These are phyloP conservation scores for Donacobius atricapilla DNA, from an alignment of 2,113 vertebrate genomes.

Conservation along the genomic window DNA sequence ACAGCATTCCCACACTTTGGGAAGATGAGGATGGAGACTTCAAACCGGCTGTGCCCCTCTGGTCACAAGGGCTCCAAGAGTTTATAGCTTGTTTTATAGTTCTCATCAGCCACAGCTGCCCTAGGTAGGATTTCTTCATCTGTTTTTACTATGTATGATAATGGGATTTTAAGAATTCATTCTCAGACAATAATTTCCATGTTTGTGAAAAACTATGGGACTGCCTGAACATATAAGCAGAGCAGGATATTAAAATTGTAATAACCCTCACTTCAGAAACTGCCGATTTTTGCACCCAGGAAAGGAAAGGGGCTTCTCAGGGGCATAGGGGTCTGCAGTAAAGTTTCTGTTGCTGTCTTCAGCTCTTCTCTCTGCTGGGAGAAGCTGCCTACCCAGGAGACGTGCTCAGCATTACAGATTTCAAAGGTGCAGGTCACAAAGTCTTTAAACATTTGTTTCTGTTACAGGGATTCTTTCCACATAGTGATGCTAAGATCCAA, in stretches of 20 bases:
- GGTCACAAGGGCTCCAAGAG: not conserved
- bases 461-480: not conserved
- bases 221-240: not conserved
- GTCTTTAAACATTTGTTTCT: not conserved
- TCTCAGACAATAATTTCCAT: not conserved
- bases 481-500: not conserved
- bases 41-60: not conserved
- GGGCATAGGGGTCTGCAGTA: not conserved
- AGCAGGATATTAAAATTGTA: not conserved
- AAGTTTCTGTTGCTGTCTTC: not conserved
- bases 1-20: not conserved
- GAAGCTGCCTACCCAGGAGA: not conserved
- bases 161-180: not conserved
- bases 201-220: not conserved
- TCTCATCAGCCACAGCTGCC: not conserved
- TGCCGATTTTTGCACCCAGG: not conserved
- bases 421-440: not conserved
- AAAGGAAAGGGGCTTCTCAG: not conserved
- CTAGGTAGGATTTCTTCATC: not conserved
- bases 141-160: not conserved
- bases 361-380: not conserved
- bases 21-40: not conserved
- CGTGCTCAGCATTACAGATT: rapidly evolving
- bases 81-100: not conserved
- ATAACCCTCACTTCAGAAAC: not conserved